Percentiles rank a stretch among this genome's conserved stretches.
These are phyloP conservation scores for Callyntrura sp. DNA, from an alignment of 2,888 invertebrate species.

Conservation along the genomic window DNA sequence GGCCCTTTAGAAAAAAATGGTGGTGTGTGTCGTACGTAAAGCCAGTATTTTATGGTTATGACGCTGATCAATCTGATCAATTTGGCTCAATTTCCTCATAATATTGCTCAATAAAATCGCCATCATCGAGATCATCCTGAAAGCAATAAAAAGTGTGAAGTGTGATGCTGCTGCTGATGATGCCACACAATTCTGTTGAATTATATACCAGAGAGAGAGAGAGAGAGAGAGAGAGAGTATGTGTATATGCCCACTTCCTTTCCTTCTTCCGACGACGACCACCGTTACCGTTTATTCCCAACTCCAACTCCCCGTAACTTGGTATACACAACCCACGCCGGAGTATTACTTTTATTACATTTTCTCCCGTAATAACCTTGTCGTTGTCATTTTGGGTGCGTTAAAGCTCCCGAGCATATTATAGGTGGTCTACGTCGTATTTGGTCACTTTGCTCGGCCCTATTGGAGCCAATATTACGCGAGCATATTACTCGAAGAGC, in stretches of 20 bases:
- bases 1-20: too few relatives aligned
- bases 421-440: not conserved
- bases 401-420: not conserved
- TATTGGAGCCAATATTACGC: too few relatives aligned
- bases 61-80: slow-evolving; percentile 65
- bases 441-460: not conserved
- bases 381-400: slow-evolving; percentile 11
- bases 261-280: too few relatives aligned
- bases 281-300: not conserved
- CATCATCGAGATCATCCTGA: slow-evolving; percentile 46
- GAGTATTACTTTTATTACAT: not conserved
- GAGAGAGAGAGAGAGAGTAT: too few relatives aligned
- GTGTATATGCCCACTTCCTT: too few relatives aligned
- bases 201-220: too few relatives aligned
- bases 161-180: too few relatives aligned
- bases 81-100: slow-evolving; percentile 73
- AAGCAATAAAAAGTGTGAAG: slow-evolving; percentile 27
- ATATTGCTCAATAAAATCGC: slow-evolving; percentile 67
- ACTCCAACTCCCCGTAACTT: not conserved
- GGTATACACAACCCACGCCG: not conserved
- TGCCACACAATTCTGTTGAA: too few relatives aligned
- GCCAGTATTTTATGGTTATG: slow-evolving; percentile 8
- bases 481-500: too few relatives aligned
- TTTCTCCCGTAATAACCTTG: not conserved
- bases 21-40: too few relatives aligned